Base-by-base conservation (phyloP, 2,888 invertebrate genomes). In the Charanyca ferruginea region DNA sequence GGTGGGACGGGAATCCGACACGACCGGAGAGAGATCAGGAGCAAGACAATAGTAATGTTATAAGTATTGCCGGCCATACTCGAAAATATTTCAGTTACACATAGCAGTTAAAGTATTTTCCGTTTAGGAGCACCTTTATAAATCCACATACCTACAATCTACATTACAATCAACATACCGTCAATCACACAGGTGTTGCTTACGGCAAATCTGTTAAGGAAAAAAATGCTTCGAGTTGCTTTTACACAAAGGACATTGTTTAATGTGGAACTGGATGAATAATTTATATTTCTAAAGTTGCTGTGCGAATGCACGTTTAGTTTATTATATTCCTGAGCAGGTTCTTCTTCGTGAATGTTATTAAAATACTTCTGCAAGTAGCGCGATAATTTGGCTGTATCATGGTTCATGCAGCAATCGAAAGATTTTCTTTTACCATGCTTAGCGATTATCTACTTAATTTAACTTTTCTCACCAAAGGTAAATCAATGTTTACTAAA, bases 401-500 rank as follows among this genome's bases (percentile, higher is more conserved):
- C 2, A 38, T 55, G 16, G 3, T 59, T 25, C 7, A 60, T n/a
- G 41, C 48, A 42, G 25, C 2, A 62, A 3, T 23, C 13, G 11
- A 22, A 2, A 9, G 7, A 16, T 16, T 47, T 18, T 22, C 20
- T 41, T 20, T 44, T 64, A 16, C 32, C 9, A 28, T 73, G 2
- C 18, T 57, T 59, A 23, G 32, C 11, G 9, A 61, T 28, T 44
- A 44, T 74, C 51, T 60, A 52, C 38, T 32, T 11, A 77, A 72
- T 57, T 74, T 73, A 22, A 13, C 5, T n/a, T n/a, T n/a, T 57
- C 73, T 44, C 77, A 72, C 73, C 65, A 65, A 28, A 58, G 28
- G 28, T 49, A 69, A 55, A 47, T n/a, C 23, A 47, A 47, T 42
- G 0, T 35, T 51, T 51, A 49, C 42, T 25, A 28, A 60, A 60